These are phyloP conservation scores for Contarinia nasturtii DNA, from an alignment of 1,140 invertebrate species.

Conservation along the genomic window DNA sequence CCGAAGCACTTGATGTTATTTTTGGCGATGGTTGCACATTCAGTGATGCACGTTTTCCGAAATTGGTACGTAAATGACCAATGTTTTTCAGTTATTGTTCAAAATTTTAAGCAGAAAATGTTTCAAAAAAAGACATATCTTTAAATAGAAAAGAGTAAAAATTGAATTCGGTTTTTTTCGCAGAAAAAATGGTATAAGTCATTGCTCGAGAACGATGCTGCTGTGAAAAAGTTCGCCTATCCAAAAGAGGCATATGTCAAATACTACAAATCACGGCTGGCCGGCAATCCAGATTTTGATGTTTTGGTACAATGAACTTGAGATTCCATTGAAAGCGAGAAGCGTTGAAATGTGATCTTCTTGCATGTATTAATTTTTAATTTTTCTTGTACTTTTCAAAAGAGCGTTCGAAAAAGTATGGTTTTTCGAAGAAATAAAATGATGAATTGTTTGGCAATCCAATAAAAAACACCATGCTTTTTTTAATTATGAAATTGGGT, in stretches of 20 bases:
- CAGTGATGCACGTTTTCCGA: slow-evolving; percentile 14
- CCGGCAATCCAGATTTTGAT: slow-evolving; percentile 48
- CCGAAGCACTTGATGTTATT: slow-evolving; percentile 16
- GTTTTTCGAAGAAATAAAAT: too few relatives aligned
- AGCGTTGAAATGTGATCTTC: too few relatives aligned
- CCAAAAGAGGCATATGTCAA: slow-evolving; percentile 47
- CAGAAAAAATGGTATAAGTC: slow-evolving; percentile 44
- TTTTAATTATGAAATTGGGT: too few relatives aligned
- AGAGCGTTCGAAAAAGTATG: too few relatives aligned
- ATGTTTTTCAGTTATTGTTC: too few relatives aligned
- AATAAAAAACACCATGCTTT: too few relatives aligned
- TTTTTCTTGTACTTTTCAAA: too few relatives aligned
- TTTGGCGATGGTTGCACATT: slow-evolving; percentile 16
- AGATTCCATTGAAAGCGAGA: neutral
- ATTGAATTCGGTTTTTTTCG: neutral
- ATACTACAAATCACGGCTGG: slow-evolving; percentile 41
- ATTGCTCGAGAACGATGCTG: slow-evolving; percentile 44
- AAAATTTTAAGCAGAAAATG: too few relatives aligned
- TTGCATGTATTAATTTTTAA: too few relatives aligned
- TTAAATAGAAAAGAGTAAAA: too few relatives aligned
- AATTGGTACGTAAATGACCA: slow-evolving; percentile 18
- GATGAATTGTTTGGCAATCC: too few relatives aligned
- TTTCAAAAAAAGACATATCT: too few relatives aligned
- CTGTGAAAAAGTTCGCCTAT: slow-evolving; percentile 43
- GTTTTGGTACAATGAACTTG: slow-evolving; percentile 19